Conservation (phyloP, 2,888 invertebrate genomes). For the Eupithecia abbreviata region DNA sequence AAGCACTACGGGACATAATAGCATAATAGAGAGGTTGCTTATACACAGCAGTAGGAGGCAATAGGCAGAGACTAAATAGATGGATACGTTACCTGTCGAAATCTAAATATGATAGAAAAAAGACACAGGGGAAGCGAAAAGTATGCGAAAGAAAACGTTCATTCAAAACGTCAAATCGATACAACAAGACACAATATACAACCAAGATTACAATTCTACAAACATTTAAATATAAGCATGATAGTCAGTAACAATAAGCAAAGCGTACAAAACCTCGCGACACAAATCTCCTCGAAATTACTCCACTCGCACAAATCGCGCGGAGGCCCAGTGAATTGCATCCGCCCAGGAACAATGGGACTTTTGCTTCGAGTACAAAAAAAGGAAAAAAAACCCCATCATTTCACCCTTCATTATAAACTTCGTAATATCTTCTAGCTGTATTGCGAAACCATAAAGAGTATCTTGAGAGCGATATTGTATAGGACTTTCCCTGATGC, state of each 20-base stretch:
- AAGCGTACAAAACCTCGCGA: conserved; percentile 45
- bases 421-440: conserved; percentile 50
- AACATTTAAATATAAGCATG: background rate
- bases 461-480: conserved; percentile 7
- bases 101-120: background rate
- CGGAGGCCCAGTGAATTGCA: conserved; percentile 80
- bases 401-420: conserved; percentile 70
- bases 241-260: background rate
- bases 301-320: conserved; percentile 81
- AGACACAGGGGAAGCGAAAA: background rate
- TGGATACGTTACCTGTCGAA: background rate
- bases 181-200: background rate
- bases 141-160: background rate
- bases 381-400: conserved; percentile 70
- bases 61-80: background rate
- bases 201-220: background rate
- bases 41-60: background rate
- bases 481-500: background rate
- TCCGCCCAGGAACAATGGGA: conserved; percentile 80
- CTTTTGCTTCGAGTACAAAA: conserved; percentile 72
- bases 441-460: conserved; percentile 21
- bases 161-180: background rate
- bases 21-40: background rate
- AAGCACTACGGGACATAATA: background rate
- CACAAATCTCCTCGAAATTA: conserved; percentile 76